These are phyloP conservation scores for Leptura quadrifasciata DNA, from an alignment of 2,888 invertebrate species.

Conservation along the genomic window DNA sequence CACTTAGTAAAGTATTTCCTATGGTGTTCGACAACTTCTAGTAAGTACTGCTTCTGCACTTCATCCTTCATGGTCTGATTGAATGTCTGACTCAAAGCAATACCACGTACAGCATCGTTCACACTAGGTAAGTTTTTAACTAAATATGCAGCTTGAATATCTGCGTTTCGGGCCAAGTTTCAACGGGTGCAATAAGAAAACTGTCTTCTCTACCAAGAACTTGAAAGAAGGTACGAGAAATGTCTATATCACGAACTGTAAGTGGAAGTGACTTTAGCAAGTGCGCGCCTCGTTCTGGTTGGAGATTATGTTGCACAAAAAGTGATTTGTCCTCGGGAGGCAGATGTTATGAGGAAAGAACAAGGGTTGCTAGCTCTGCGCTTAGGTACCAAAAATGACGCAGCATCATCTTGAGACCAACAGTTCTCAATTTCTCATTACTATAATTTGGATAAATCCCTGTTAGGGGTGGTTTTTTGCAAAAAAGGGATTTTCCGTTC, in stretches of 20 bases:
- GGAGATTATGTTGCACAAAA: neutral
- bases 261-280: neutral
- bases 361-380: neutral
- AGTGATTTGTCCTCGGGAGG: neutral
- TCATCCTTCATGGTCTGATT: neutral
- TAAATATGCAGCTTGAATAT: too few relatives aligned
- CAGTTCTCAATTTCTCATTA: neutral
- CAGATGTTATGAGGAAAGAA: neutral
- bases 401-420: neutral
- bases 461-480: too few relatives aligned
- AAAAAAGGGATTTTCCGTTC: too few relatives aligned
- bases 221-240: conserved; percentile 1
- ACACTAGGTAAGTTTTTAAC: too few relatives aligned
- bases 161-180: neutral
- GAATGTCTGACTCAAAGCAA: too few relatives aligned
- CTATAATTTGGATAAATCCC: neutral
- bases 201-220: neutral
- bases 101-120: too few relatives aligned
- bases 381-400: neutral
- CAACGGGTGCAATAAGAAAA: too few relatives aligned
- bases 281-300: neutral
- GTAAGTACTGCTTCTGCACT: too few relatives aligned
- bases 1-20: too few relatives aligned
- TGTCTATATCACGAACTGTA: neutral
- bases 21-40: too few relatives aligned